A percentile compares a stretch with the other conserved stretches of the same genome.
phyloP scores from a whole-genome alignment of 2,888 invertebrate species.

The Lingula anatina region DNA sequence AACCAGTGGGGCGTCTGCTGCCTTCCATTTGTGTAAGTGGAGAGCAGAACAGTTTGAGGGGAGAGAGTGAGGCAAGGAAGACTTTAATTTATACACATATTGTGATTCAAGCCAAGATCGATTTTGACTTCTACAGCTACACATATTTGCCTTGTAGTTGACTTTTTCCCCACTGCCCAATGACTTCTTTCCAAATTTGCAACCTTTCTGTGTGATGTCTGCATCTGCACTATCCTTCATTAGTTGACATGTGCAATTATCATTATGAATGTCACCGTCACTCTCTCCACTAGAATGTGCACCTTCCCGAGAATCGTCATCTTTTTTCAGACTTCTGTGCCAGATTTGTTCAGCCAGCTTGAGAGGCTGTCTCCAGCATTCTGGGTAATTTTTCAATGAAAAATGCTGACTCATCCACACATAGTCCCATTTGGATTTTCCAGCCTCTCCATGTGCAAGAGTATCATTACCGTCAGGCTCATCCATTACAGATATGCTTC shows the following conservation, averaged over 20 bases:
- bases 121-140: not conserved
- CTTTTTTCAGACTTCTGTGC: no score
- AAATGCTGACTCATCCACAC: conserved; percentile 36
- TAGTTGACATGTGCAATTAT: no score
- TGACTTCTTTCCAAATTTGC: not conserved
- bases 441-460: no score
- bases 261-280: no score
- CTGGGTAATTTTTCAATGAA: conserved; percentile 33
- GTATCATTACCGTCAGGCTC: no score
- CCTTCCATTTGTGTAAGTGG: conserved; percentile 31
- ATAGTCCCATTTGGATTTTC: conserved; percentile 18
- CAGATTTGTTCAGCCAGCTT: conserved; percentile 17
- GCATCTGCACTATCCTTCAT: no score
- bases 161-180: not conserved
- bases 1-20: conserved; percentile 8
- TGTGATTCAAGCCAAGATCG: not conserved
- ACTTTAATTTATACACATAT: conserved; percentile 5
- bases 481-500: no score
- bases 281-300: no score
- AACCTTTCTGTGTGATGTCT: not conserved
- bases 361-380: conserved; percentile 29
- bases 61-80: conserved; percentile 22
- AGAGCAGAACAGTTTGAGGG: conserved; percentile 35
- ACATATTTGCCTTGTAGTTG: not conserved
- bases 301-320: no score